Evolutionary conservation across 2,113 vertebrate genomes (phyloP).

Genomic region (Piprites chloris): DNA sequence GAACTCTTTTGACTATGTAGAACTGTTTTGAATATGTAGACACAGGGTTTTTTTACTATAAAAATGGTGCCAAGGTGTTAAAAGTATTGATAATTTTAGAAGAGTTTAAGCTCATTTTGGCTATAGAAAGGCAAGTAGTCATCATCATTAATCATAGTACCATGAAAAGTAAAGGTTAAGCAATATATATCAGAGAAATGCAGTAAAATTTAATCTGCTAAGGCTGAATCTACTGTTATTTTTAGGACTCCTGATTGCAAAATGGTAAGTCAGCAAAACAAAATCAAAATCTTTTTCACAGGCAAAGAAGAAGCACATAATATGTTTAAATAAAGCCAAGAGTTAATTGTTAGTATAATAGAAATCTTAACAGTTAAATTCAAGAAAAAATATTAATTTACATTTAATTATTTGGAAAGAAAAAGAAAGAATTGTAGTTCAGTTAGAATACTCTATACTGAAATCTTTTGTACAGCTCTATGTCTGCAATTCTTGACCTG

Average conservation of each 20-base stretch:
- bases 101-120: neutral
- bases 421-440: neutral
- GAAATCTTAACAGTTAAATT: neutral
- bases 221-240: neutral
- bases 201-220: neutral
- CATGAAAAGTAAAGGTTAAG: neutral
- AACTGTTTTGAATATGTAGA: neutral
- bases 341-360: neutral
- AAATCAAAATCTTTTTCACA: neutral
- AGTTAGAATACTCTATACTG: neutral
- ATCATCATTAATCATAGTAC: neutral
- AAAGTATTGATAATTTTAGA: neutral
- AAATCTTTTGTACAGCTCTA: neutral
- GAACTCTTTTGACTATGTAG: neutral
- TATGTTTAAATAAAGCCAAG: neutral
- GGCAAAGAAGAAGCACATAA: neutral
- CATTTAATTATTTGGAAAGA: neutral
- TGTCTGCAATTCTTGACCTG: neutral
- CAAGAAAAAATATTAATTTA: neutral
- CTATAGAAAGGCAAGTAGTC: neutral
- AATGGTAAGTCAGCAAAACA: neutral
- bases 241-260: neutral
- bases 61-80: neutral
- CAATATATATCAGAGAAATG: neutral
- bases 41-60: neutral